These are phyloP conservation scores for Sarcophaga caerulescens DNA, from an alignment of 2,888 invertebrate species.

Conservation along the genomic window DNA sequence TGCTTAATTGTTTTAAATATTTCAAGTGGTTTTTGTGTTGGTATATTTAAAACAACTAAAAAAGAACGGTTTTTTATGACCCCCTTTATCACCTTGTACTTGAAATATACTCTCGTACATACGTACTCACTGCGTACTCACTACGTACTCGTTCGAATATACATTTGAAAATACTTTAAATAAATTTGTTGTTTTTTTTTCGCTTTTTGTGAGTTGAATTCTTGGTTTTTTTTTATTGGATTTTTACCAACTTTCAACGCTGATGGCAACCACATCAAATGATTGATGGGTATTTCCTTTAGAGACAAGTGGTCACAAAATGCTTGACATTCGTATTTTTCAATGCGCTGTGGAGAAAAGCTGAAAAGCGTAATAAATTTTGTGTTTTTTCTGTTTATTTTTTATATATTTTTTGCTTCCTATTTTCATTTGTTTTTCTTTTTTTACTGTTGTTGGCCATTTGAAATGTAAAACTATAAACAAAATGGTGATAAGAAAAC, in stretches of 20 bases:
- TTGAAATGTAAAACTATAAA: slow-evolving; percentile 33
- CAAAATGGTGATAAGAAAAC: slow-evolving; percentile 17
- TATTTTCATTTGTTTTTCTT: not conserved
- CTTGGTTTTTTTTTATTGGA: not conserved
- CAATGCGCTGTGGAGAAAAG: slow-evolving; percentile 48
- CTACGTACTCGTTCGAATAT: not conserved
- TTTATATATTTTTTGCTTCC: not conserved
- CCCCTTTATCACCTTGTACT: too few relatives aligned
- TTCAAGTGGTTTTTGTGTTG: slow-evolving; percentile 16
- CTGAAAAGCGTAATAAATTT: slow-evolving; percentile 30
- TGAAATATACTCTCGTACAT: too few relatives aligned
- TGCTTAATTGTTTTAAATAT: slow-evolving; percentile 25
- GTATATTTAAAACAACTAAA: not conserved
- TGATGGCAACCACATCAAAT: slow-evolving; percentile 55
- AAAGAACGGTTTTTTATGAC: not conserved
- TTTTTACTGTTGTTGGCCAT: not conserved
- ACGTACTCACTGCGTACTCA: too few relatives aligned
- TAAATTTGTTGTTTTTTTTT: not conserved
- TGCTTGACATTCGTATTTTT: slow-evolving; percentile 64
- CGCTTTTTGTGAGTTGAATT: not conserved
- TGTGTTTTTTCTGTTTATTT: not conserved
- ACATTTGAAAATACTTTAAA: not conserved
- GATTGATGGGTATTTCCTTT: slow-evolving; percentile 59
- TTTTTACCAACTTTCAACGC: slow-evolving; percentile 38
- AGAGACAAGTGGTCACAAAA: slow-evolving; percentile 65